Percentiles rank a stretch among this genome's conserved stretches.
phyloP scores from a whole-genome alignment of 2,888 invertebrate species.

The Mayetiola destructor region DNA sequence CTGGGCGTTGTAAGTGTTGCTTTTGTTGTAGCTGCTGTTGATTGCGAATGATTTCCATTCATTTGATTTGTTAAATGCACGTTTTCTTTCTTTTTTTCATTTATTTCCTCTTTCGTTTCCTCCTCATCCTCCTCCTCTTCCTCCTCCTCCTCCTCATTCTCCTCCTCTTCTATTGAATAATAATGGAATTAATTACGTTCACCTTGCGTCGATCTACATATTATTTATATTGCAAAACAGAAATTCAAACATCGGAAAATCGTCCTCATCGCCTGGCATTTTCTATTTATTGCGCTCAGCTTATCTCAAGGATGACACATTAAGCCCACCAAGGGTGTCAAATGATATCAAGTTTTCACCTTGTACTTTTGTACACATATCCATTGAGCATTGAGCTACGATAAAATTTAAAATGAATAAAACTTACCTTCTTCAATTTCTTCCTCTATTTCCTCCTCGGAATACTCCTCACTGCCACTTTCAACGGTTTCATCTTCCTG shows the following conservation, averaged over 20 bases:
- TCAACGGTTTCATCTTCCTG: background rate
- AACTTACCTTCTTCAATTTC: background rate
- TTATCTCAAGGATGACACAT: too few species aligned
- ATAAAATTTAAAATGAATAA: too few species aligned
- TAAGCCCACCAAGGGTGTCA: too few species aligned
- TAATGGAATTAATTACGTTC: too few species aligned
- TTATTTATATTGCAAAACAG: background rate
- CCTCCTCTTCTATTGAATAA: too few species aligned
- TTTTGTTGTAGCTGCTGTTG: background rate
- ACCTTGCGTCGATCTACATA: too few species aligned
- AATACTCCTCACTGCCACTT: background rate
- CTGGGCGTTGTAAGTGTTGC: background rate
- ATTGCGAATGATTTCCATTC: background rate
- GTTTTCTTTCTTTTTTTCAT: background rate
- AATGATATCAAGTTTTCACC: too few species aligned
- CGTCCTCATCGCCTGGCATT: background rate
- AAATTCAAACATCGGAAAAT: background rate
- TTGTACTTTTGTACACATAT: too few species aligned
- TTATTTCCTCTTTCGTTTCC: background rate
- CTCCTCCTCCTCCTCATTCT: background rate
- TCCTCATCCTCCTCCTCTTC: background rate
- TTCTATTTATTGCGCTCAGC: too few species aligned
- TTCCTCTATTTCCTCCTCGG: background rate
- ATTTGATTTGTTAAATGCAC: constrained; percentile 13
- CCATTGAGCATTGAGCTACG: too few species aligned